These are phyloP conservation scores for Drosophila tripunctata DNA, from an alignment of 2,888 invertebrate species.

Conservation along the genomic window DNA sequence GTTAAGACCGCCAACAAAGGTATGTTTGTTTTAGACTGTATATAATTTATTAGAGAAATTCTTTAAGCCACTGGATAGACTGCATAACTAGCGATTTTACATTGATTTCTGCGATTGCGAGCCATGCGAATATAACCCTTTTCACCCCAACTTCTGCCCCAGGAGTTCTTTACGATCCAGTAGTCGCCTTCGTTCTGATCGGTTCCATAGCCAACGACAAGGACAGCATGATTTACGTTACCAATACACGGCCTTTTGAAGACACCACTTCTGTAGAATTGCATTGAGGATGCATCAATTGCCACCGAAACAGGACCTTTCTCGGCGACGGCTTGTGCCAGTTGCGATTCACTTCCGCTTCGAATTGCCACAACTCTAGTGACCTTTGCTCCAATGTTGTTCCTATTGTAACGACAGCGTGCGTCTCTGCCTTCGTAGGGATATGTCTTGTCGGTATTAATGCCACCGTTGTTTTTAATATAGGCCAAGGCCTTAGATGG, in stretches of 20 bases:
- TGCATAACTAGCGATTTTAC: slow-evolving; percentile 2
- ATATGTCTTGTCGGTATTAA: background rate
- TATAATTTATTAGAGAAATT: background rate
- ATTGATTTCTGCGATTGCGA: slow-evolving; percentile 2
- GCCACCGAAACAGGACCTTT: slow-evolving; percentile 12
- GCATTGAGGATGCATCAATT: background rate
- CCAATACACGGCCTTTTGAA: background rate
- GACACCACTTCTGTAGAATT: background rate
- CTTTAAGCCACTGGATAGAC: slow-evolving; percentile 1
- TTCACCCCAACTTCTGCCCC: slow-evolving; percentile 8
- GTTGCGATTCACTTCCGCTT: background rate
- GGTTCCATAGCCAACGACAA: slow-evolving; percentile 8
- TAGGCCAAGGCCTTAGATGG: background rate
- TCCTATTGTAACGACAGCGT: background rate
- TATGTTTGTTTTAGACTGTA: too few relatives aligned
- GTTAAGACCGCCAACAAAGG: too few relatives aligned
- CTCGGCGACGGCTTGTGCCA: slow-evolving; percentile 3
- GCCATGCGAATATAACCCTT: slow-evolving; percentile 9
- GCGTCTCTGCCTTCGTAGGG: background rate
- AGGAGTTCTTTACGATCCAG: slow-evolving; percentile 18
- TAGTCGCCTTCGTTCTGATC: background rate
- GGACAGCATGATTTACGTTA: slow-evolving; percentile 5
- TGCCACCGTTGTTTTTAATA: slow-evolving; percentile 7
- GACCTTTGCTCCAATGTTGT: slow-evolving; percentile 3
- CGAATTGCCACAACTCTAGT: background rate